Evolutionary conservation across 2,113 vertebrate species (phyloP).

Genomic region (Zosterops lateralis): DNA sequence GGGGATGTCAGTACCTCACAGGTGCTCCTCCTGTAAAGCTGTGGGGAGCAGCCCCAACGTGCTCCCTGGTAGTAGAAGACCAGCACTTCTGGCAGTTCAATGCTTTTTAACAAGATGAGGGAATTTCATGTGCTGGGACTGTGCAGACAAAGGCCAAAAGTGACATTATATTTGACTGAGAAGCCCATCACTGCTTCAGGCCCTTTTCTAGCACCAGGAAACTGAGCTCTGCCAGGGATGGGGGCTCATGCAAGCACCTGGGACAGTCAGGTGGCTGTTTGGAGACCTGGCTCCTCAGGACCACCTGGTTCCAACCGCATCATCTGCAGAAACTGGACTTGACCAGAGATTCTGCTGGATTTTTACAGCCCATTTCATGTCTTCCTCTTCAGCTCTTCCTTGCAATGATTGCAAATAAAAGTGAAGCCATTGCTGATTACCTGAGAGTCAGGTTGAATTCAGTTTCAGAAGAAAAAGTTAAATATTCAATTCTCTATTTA

Average conservation of each 20-base stretch:
- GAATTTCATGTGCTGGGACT: not conserved
- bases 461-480: not conserved
- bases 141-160: not conserved
- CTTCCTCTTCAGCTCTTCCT: not conserved
- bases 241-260: fast-evolving
- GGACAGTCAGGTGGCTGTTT: not conserved
- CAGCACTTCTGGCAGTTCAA: not conserved
- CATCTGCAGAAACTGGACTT: not conserved
- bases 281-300: not conserved
- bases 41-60: not conserved
- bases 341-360: not conserved
- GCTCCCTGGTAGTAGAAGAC: not conserved
- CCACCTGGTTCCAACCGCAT: not conserved
- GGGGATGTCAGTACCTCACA: not conserved
- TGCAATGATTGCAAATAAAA: not conserved
- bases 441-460: not conserved
- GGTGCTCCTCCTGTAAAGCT: not conserved
- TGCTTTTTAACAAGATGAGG: not conserved
- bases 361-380: not conserved
- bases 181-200: not conserved
- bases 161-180: not conserved
- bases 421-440: not conserved
- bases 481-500: not conserved
- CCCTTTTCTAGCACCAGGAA: not conserved
- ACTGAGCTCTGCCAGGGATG: not conserved